phyloP scores from a whole-genome alignment of 2,113 vertebrate genomes.

The Gavia stellata region DNA sequence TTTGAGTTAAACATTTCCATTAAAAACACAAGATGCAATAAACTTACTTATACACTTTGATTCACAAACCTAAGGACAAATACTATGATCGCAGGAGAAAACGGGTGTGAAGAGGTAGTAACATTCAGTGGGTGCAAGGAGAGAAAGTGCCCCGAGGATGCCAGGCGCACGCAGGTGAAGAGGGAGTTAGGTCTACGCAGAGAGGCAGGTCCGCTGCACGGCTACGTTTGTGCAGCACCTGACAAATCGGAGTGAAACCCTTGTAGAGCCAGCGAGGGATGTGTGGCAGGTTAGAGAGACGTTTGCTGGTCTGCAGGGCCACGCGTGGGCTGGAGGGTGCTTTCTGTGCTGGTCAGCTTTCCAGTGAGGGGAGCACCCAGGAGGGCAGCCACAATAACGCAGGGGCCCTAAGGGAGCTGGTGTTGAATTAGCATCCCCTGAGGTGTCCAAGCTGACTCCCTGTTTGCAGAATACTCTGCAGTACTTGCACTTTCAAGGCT shows the following conservation, averaged over 20 bases:
- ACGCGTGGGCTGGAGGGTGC: background rate
- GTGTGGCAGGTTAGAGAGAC: background rate
- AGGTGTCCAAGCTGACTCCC: background rate
- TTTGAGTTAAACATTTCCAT: background rate
- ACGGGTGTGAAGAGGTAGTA: accelerated
- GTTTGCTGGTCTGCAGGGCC: background rate
- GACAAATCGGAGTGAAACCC: background rate
- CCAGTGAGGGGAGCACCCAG: background rate
- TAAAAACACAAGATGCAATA: background rate
- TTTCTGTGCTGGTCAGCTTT: background rate
- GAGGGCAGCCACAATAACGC: background rate
- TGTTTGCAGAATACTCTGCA: background rate
- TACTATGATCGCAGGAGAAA: accelerated
- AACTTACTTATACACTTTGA: background rate
- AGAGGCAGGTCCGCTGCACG: background rate
- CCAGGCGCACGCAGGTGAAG: accelerated
- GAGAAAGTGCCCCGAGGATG: accelerated
- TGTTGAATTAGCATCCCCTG: background rate
- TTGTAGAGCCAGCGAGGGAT: background rate
- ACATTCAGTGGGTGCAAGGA: background rate
- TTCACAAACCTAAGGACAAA: background rate
- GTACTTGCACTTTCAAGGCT: background rate
- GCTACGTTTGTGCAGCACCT: background rate
- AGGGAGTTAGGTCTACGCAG: accelerated
- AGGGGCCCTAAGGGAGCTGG: background rate